phyloP scores from a whole-genome alignment of 2,797 vertebrate species.

The Echiichthys vipera region DNA sequence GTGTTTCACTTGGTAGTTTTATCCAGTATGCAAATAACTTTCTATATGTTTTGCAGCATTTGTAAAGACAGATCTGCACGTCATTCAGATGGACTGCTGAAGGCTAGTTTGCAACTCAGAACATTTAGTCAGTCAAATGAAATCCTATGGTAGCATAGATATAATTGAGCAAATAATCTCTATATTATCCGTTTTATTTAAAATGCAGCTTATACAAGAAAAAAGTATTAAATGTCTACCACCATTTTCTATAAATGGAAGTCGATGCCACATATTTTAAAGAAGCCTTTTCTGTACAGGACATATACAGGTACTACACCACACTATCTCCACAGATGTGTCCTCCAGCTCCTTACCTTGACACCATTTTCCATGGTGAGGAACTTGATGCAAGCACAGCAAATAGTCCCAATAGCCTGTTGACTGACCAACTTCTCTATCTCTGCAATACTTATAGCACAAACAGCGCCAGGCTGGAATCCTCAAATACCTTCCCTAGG shows the following conservation, averaged over 20 bases:
- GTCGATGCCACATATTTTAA: neutral
- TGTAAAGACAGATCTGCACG: neutral
- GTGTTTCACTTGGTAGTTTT: neutral
- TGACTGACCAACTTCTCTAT: constrained; percentile 14
- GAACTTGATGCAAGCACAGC: constrained; percentile 26
- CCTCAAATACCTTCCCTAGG: constrained; percentile 34
- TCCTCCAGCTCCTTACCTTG: constrained; percentile 62
- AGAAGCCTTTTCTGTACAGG: neutral
- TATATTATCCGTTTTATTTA: neutral
- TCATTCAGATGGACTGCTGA: neutral
- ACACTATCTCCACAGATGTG: neutral
- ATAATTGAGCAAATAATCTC: neutral
- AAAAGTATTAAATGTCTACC: neutral
- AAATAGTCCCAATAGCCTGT: constrained; percentile 19
- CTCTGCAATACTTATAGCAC: constrained; percentile 37
- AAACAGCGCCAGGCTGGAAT: constrained; percentile 39
- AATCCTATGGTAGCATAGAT: neutral
- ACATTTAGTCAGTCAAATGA: neutral
- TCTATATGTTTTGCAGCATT: neutral
- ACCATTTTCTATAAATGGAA: neutral
- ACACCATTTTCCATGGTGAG: constrained; percentile 49
- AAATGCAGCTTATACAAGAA: neutral
- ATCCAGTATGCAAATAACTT: neutral
- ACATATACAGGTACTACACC: neutral
- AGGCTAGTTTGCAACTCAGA: neutral